Evolutionary conservation across 2,797 vertebrate species (phyloP).

Genomic region (Gadopsis bispinosus): DNA sequence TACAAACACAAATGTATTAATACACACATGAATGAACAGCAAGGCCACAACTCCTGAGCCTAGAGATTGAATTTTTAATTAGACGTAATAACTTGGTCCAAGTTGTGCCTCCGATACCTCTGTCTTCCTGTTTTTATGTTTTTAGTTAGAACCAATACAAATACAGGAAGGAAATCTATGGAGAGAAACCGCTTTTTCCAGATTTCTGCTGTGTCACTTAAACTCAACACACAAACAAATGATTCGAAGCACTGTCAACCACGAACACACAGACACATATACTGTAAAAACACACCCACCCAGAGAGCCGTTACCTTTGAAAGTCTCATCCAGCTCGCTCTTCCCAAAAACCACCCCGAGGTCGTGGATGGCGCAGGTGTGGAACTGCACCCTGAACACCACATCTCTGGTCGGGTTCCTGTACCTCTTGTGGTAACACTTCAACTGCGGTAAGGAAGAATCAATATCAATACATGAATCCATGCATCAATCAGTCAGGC

Average conservation of each 20-base stretch:
- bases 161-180: neutral
- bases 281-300: slow-evolving; percentile 26
- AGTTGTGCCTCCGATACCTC: no score
- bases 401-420: slow-evolving; percentile 91
- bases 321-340: slow-evolving; percentile 94
- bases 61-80: neutral
- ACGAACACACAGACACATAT: neutral
- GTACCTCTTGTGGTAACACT: slow-evolving; percentile 97
- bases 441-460: slow-evolving; percentile 83
- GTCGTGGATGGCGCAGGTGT: slow-evolving; percentile 96
- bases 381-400: slow-evolving; percentile 97
- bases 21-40: neutral
- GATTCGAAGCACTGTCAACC: neutral
- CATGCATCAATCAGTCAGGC: no score
- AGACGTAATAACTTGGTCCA: neutral
- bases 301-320: slow-evolving; percentile 86
- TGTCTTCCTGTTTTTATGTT: neutral
- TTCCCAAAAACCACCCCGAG: slow-evolving; percentile 94
- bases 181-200: neutral
- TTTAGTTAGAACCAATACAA: neutral
- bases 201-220: neutral
- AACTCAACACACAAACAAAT: neutral
- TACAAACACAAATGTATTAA: no score
- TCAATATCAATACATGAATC: no score
- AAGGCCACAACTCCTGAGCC: neutral